These are phyloP conservation scores for Benitochromis conjunctus DNA, from an alignment of 2,113 vertebrate species.

Conservation along the genomic window DNA sequence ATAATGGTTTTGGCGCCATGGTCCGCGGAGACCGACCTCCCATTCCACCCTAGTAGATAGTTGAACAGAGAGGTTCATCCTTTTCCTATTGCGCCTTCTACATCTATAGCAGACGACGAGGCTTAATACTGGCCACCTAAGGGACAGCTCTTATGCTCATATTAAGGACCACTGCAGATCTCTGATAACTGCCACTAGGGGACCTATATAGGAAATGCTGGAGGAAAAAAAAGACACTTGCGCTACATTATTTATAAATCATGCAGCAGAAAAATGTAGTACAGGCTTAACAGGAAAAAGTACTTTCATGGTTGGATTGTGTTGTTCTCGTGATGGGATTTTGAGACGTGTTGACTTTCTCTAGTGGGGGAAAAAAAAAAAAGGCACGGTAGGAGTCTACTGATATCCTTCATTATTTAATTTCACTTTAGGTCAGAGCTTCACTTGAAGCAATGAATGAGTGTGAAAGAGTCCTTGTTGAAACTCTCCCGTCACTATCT, in stretches of 20 bases:
- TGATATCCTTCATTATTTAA: conserved; percentile 48
- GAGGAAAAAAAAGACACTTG: background rate
- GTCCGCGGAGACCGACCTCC: conserved; percentile 58
- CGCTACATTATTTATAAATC: conserved; percentile 22
- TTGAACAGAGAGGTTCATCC: conserved; percentile 17
- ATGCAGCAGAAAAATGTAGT: background rate
- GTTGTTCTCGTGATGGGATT: background rate
- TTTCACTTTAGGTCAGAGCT: conserved; percentile 26
- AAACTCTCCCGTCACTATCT: conserved; percentile 28
- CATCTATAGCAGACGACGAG: conserved; percentile 42
- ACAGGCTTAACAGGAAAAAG: background rate
- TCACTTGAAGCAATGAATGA: conserved; percentile 25
- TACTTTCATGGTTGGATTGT: background rate
- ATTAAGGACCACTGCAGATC: conserved; percentile 48
- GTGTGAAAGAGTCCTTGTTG: conserved; percentile 8
- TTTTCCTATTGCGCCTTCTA: conserved; percentile 40
- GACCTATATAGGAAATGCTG: background rate
- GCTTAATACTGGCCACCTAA: conserved; percentile 34
- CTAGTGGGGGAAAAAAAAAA: background rate
- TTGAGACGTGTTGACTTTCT: background rate
- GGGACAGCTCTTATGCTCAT: conserved; percentile 13
- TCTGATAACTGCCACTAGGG: conserved; percentile 43
- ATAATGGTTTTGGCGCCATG: conserved; percentile 65
- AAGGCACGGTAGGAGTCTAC: background rate
- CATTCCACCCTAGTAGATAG: conserved; percentile 46